Conservation (phyloP, 1,140 invertebrate species). For the Dufourea novaeangliae region DNA sequence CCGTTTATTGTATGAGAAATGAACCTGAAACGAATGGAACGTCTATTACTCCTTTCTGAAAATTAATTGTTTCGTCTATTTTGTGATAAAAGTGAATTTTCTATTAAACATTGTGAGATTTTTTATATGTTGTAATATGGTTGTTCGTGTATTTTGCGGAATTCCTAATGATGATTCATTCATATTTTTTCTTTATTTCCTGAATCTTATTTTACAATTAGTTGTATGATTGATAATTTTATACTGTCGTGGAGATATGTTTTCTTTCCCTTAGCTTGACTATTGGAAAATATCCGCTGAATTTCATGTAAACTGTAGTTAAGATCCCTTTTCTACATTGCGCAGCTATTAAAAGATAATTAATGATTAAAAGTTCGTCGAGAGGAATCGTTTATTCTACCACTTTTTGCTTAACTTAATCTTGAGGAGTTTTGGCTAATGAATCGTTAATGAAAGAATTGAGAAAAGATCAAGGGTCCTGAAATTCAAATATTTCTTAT, state of each 20-base stretch:
- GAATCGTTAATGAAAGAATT: constrained; percentile 7
- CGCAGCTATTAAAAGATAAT: constrained; percentile 20
- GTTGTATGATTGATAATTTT: background rate
- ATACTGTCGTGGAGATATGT: too few relatives aligned
- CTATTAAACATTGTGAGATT: too few relatives aligned
- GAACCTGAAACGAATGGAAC: too few relatives aligned
- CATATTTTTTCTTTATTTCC: too few relatives aligned
- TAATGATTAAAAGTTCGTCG: constrained; percentile 26
- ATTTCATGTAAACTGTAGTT: background rate
- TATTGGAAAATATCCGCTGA: background rate
- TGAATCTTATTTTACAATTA: background rate
- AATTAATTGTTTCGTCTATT: too few relatives aligned
- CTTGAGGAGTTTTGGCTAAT: background rate
- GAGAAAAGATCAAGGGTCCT: background rate
- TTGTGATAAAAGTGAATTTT: too few relatives aligned
- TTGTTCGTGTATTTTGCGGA: too few relatives aligned
- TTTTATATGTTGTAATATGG: too few relatives aligned
- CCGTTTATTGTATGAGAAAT: background rate
- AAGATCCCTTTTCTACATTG: background rate
- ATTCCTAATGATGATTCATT: too few relatives aligned
- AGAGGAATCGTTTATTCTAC: background rate
- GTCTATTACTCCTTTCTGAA: background rate
- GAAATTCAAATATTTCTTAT: background rate
- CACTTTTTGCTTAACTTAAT: constrained; percentile 13
- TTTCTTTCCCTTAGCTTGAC: background rate